phyloP scores from a whole-genome alignment of 53 echinoderm and acorn worm genomes.

The Holothuria scabra region DNA sequence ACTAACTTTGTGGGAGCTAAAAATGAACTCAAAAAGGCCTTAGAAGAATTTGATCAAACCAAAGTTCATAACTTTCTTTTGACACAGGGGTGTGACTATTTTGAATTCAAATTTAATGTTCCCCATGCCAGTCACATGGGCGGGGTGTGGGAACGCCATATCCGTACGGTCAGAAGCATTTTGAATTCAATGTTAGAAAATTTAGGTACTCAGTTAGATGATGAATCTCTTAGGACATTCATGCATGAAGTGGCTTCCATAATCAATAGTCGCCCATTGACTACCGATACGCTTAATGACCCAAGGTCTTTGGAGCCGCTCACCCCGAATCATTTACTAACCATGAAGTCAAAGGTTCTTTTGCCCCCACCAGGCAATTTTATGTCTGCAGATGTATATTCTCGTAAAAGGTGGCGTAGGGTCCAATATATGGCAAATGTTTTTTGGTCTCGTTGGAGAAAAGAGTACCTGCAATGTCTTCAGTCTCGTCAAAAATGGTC shows the following conservation, averaged over 20 bases:
- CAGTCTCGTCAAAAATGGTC: no score
- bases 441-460: no score
- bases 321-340: constrained; percentile 10
- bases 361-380: constrained; percentile 38
- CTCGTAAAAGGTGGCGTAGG: no score
- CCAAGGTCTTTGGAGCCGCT: background rate
- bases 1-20: constrained; percentile 27
- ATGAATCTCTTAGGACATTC: constrained; percentile 60
- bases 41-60: no score
- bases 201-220: constrained; percentile 57
- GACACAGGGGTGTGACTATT: no score
- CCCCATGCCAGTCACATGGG: constrained; percentile 63
- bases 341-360: constrained; percentile 19
- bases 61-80: no score
- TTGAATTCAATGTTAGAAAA: constrained; percentile 55
- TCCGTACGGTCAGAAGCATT: constrained; percentile 49
- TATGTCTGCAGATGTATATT: background rate
- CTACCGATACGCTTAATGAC: constrained; percentile 19
- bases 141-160: constrained; percentile 80
- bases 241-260: constrained; percentile 55
- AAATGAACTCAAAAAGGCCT: no score
- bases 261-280: constrained; percentile 56
- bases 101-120: no score
- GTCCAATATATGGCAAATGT: no score
- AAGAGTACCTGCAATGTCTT: no score